These are phyloP conservation scores for Bergia sp. DNA, from an alignment of 92 coral and sea anemone species.

Conservation along the genomic window DNA sequence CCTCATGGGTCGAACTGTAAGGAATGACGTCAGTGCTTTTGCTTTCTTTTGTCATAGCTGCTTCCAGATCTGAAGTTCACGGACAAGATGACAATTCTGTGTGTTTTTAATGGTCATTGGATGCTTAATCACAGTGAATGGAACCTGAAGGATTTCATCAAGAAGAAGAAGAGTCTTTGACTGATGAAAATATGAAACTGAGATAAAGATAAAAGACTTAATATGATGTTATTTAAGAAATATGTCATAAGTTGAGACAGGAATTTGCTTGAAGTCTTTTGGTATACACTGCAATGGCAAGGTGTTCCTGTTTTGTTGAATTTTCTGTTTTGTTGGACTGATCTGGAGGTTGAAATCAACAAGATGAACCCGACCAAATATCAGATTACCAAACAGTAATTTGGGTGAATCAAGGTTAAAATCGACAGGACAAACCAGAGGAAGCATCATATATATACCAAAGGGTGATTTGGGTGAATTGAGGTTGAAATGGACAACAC, in stretches of 20 bases:
- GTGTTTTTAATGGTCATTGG: conserved; percentile 97
- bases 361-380: too few relatives aligned
- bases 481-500: too few relatives aligned
- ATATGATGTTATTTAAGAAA: not conserved
- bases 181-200: not conserved
- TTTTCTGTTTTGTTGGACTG: not conserved
- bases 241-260: not conserved
- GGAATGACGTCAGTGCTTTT: not conserved
- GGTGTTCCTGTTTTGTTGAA: conserved; percentile 9
- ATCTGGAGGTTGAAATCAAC: too few relatives aligned
- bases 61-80: conserved; percentile 89
- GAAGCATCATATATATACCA: too few relatives aligned
- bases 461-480: too few relatives aligned
- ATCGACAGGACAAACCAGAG: too few relatives aligned
- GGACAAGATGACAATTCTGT: conserved; percentile 88
- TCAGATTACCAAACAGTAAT: too few relatives aligned
- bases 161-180: conserved; percentile 50
- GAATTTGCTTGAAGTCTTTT: not conserved
- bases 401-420: too few relatives aligned
- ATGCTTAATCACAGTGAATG: conserved; percentile 89
- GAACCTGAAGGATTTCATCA: conserved; percentile 71
- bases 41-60: conserved; percentile 56
- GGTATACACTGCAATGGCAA: not conserved
- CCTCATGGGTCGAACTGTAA: too few relatives aligned
- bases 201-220: not conserved